Conservation (phyloP, 1,140 invertebrate genomes). For the Lepidurus couesii region DNA sequence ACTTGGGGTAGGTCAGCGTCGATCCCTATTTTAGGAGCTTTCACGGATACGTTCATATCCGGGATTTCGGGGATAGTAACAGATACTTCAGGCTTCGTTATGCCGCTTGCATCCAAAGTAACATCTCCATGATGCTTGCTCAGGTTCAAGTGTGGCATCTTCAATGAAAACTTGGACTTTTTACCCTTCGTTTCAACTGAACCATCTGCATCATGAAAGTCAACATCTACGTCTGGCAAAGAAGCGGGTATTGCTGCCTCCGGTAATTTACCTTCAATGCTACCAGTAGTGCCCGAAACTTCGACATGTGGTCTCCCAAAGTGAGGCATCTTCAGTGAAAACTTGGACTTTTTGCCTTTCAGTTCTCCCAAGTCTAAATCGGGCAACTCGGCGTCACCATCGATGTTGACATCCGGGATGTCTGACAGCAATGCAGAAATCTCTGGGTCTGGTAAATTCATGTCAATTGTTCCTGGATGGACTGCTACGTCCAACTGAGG, state of each 20-base stretch:
- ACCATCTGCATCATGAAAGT: neutral
- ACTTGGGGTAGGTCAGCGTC: slow-evolving; percentile 26
- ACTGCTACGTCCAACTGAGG: neutral
- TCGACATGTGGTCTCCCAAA: neutral
- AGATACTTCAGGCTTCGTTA: neutral
- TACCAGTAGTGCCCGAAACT: neutral
- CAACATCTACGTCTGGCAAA: neutral
- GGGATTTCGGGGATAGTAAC: neutral
- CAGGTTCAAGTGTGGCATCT: neutral
- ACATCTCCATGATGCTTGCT: neutral
- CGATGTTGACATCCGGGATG: too few species aligned
- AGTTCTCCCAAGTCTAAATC: slow-evolving; percentile 10
- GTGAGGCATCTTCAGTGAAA: slow-evolving; percentile 27
- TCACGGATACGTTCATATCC: neutral
- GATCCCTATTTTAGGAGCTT: neutral
- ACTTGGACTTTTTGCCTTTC: slow-evolving; percentile 22
- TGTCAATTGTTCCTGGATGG: too few species aligned
- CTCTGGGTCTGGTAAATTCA: too few species aligned
- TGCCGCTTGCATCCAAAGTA: neutral
- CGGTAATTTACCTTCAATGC: neutral
- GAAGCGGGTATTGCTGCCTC: neutral
- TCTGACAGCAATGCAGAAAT: too few species aligned
- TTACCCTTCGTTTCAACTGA: neutral
- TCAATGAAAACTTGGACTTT: neutral
- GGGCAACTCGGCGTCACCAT: neutral